Base-by-base conservation (phyloP, 2,797 vertebrate species). In the Lerista edwardsae region DNA sequence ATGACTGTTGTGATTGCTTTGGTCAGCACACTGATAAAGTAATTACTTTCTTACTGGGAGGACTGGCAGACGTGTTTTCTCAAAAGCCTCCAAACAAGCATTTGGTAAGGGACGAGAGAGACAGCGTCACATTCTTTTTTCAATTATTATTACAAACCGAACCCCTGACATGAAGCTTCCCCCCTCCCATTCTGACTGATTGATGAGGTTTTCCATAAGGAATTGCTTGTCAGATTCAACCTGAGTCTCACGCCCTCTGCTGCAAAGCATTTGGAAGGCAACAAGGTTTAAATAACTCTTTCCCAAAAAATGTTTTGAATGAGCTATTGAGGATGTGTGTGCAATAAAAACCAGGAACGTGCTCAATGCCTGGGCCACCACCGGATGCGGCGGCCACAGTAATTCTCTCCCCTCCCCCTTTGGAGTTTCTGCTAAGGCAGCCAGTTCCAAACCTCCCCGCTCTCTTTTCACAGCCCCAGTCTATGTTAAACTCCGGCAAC, bases 281-380 rank as follows among this genome's bases (percentile, higher is more conserved):
- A 51, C 74, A 25, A 17, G 6, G 21, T 64, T 77, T 62, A 47
- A 86, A 77, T 44, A 19, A 9, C 19, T 61, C 21, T 69, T 65
- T 34, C 44, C n/a, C 62, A 27, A 55, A 29, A 59, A 80, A 25
- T 31, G 57, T 47, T 69, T 61, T 76, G 79, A 86, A 82, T 39
- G 31, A 77, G 41, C 74, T 64, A 75, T 64, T 71, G 65, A 81
- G 79, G 55, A 61, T 41, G 17, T 77, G n/a, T 82, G 64, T 76
- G 65, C 73, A 82, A 76, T 64, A 71, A 77, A n/a, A 86, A 59
- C 73, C 57, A 81, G 39, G 51, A 81, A 81, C 31, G 25, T 80
- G 64, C 31, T 86, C 57, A 19, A 51, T 76, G 65, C 36, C 4
- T 31, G 41, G 41, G 34, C 74, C 6, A 62, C 39, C 51, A 29